phyloP scores from a whole-genome alignment of 1,140 invertebrate genomes.

The Chironomus tepperi region DNA sequence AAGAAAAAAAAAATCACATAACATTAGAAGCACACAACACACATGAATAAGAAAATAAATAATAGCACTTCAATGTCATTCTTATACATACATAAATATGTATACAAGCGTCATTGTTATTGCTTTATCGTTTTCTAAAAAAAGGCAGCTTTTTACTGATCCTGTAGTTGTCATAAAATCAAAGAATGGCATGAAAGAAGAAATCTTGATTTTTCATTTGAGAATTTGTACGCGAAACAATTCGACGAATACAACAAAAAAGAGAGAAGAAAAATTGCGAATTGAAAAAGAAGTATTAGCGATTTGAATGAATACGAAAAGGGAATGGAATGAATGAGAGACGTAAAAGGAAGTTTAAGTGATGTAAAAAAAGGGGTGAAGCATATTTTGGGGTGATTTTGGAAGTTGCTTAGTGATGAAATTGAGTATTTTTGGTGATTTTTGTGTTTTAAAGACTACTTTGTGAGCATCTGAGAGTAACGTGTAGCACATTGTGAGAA shows the following conservation, averaged over 20 bases:
- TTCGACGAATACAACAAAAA: background rate
- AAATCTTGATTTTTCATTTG: background rate
- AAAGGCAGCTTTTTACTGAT: background rate
- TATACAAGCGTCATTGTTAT: background rate
- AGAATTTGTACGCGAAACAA: background rate
- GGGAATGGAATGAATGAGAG: background rate
- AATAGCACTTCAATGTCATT: slow-evolving; percentile 1
- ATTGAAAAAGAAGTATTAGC: background rate
- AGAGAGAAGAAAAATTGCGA: background rate
- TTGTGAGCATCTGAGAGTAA: no score
- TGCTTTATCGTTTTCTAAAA: background rate
- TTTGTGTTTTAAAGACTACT: no score
- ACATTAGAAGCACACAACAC: no score
- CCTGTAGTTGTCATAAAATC: background rate
- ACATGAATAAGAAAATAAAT: no score
- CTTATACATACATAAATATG: background rate
- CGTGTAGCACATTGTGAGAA: no score
- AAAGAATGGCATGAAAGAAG: background rate
- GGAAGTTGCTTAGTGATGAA: no score
- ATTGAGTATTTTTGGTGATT: no score
- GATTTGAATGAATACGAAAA: background rate
- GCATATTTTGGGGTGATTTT: background rate
- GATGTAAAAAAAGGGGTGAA: background rate
- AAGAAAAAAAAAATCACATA: no score
- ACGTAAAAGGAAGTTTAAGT: background rate